Evolutionary conservation across 35 echinoderm and acorn worm species (phyloP), one percentile per base, ranked within the genome.

Genomic region (Amphiura filiformis): DNA sequence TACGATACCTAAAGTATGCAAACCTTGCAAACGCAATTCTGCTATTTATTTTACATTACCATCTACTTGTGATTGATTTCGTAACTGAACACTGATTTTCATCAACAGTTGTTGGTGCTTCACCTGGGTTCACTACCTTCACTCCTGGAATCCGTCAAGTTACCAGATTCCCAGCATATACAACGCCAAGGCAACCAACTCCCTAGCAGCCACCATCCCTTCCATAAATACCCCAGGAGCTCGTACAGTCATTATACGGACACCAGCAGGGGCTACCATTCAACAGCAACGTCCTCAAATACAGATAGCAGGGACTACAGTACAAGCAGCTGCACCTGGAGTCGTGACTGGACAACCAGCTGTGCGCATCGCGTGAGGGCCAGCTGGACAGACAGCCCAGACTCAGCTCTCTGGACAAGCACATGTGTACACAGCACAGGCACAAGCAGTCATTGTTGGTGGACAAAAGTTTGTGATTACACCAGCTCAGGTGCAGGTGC

Each of bases 391-490:
- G 5, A 32, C 78, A 36, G 56, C 37, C 39, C 89, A 91, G 76
- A 83, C 89, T 15, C 89, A 91, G 82, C 65, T 91, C 15, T 85
- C 78, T 40, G 96, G 96, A 57, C 96, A 99, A 77, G 93, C 96
- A 1, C 96, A 99, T 39, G 93, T 99, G 23, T 94, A 95, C 36
- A 94, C 88, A 42, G 90, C 93, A 76, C 92, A 94, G 81, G 92
- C 96, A 20, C 96, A 97, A 84, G 92, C 91, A 14, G 84, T 97
- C 32, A 87, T 93, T 64, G 95, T 97, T n/a, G 95, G 95, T 31
- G 91, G 91, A 18, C 95, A 97, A 65, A 93, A 93, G 85, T 97
- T 97, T 93, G 92, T 97, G 32, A 93, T 97, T 39, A 97, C 95
- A 1, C 95, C 95, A 39, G 95, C 95, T 20, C 88, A 93, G 65